Conservation (phyloP, 2,797 vertebrate species). For the Halcyon chelicuti region DNA sequence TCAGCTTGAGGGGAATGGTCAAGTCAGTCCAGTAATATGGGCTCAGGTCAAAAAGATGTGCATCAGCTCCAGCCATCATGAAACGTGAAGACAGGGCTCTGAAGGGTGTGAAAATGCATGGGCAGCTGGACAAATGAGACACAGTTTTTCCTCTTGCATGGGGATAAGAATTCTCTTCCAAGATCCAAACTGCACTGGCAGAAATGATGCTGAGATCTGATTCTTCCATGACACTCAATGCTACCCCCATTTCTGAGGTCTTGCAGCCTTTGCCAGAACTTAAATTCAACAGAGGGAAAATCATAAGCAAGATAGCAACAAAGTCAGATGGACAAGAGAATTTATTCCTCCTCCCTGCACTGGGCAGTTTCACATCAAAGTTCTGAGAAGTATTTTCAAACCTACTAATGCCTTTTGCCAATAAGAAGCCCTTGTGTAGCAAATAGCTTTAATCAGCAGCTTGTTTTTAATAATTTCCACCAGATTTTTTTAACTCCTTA, state of each 20-base stretch:
- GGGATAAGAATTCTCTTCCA: not conserved
- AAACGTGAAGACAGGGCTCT: not conserved
- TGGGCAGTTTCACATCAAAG: not conserved
- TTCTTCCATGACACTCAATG: not conserved
- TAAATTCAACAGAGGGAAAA: not conserved
- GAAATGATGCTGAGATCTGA: not conserved
- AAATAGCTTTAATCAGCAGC: not conserved
- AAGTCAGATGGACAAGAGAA: not conserved
- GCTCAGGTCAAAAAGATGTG: not conserved
- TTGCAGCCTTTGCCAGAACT: not conserved
- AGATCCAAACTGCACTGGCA: not conserved
- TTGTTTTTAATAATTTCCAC: not conserved
- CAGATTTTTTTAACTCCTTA: not conserved
- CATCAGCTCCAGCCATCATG: not conserved
- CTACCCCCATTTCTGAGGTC: not conserved
- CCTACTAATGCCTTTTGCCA: not conserved
- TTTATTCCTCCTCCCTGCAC: not conserved
- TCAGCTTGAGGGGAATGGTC: not conserved
- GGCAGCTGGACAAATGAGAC: not conserved
- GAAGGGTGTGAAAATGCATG: not conserved
- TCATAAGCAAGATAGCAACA: not conserved
- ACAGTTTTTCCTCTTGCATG: not conserved
- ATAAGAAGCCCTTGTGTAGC: not conserved
- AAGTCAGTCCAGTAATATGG: not conserved
- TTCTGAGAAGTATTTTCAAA: not conserved